Conservation (phyloP, 1,140 invertebrate genomes). For the Eupristina koningsbergeri region DNA sequence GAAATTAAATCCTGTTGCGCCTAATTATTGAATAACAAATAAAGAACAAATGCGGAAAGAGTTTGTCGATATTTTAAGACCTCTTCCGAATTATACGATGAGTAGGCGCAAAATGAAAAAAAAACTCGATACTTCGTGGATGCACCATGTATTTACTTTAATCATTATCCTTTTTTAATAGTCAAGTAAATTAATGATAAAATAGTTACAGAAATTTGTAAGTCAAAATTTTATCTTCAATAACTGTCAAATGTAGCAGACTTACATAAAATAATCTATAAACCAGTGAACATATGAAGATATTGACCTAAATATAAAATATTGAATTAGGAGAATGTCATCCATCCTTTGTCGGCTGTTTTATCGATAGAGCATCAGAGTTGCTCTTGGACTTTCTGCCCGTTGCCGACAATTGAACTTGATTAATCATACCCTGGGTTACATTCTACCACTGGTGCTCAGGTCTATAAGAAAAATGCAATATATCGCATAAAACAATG, state of each 20-base stretch:
- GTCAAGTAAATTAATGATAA: too few relatives aligned
- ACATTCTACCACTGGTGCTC: neutral
- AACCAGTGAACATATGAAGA: neutral
- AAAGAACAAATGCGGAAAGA: too few relatives aligned
- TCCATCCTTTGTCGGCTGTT: neutral
- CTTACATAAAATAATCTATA: neutral
- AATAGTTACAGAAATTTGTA: too few relatives aligned
- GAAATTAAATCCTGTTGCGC: too few relatives aligned
- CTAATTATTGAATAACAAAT: too few relatives aligned
- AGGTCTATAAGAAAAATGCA: neutral
- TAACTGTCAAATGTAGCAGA: neutral
- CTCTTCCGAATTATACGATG: too few relatives aligned
- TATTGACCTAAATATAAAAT: neutral
- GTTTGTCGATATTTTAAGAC: too few relatives aligned
- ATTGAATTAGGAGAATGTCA: conserved; percentile 3
- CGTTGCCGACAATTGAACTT: conserved; percentile 8
- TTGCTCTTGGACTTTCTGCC: neutral
- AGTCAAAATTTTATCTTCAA: too few relatives aligned
- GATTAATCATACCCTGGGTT: conserved; percentile 18
- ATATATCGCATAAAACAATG: conserved; percentile 18
- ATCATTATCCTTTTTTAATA: too few relatives aligned
- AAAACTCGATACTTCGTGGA: too few relatives aligned
- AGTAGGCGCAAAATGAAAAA: too few relatives aligned
- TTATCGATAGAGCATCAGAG: conserved; percentile 29
- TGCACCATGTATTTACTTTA: too few relatives aligned